Percentiles rank a stretch among this genome's conserved stretches.
Conservation (phyloP, 2,888 invertebrate species). For the Arge pagana region DNA sequence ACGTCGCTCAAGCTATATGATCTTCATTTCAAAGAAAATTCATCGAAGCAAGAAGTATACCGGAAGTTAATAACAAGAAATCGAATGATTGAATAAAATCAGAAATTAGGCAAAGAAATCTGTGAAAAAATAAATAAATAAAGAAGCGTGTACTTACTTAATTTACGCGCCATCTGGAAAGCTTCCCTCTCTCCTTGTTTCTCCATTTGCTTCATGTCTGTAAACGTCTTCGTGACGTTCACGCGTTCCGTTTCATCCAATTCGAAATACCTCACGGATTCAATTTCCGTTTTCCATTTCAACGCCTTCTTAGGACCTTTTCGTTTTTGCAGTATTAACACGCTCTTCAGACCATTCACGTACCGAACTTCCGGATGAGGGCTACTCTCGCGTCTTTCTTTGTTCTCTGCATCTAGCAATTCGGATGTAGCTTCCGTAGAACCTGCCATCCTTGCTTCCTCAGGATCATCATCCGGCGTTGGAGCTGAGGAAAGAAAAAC, state of each 20-base stretch:
- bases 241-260: slow-evolving; percentile 95
- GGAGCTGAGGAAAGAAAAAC: slow-evolving; percentile 38
- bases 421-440: slow-evolving; percentile 44
- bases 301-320: slow-evolving; percentile 81
- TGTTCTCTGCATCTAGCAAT: slow-evolving; percentile 34
- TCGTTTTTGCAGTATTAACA: slow-evolving; percentile 73
- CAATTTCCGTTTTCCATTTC: slow-evolving; percentile 83
- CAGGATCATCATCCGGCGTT: slow-evolving; percentile 48
- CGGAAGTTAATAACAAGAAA: too few species aligned
- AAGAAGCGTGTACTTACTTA: slow-evolving; percentile 62
- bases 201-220: slow-evolving; percentile 90
- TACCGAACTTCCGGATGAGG: slow-evolving; percentile 28
- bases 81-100: too few species aligned
- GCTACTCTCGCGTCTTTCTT: slow-evolving; percentile 30
- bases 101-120: background rate
- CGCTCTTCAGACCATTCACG: slow-evolving; percentile 73
- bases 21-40: too few species aligned
- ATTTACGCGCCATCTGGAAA: slow-evolving; percentile 76
- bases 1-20: too few species aligned
- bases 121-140: background rate
- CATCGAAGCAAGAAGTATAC: too few species aligned
- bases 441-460: slow-evolving; percentile 41
- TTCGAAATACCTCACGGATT: slow-evolving; percentile 87
- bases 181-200: slow-evolving; percentile 83
- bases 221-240: slow-evolving; percentile 90